Evolutionary conservation across 2,888 invertebrate species (phyloP).

Genomic region (Gastrophysa polygoni): DNA sequence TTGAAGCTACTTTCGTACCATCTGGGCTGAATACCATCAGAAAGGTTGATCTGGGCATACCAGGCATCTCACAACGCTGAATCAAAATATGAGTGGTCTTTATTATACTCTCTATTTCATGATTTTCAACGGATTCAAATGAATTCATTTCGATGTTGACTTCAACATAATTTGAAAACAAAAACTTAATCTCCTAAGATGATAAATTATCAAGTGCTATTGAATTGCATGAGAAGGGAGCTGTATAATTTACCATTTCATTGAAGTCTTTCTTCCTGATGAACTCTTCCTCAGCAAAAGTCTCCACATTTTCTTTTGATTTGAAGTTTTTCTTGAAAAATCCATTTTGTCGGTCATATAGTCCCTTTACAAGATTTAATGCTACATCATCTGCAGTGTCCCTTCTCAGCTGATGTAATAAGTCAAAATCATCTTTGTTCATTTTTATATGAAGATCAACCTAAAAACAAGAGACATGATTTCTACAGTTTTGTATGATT

Average conservation of each 20-base stretch:
- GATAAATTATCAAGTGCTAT: too few species aligned
- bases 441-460: conserved; percentile 24
- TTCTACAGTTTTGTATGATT: neutral
- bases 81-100: conserved; percentile 5
- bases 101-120: neutral
- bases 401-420: conserved; percentile 34
- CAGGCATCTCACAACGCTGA: conserved; percentile 69
- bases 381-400: conserved; percentile 31
- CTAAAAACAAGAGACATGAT: neutral
- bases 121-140: neutral
- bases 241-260: conserved; percentile 42
- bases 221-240: too few species aligned
- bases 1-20: conserved; percentile 83
- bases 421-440: conserved; percentile 42
- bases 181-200: too few species aligned
- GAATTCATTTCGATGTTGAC: too few species aligned
- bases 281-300: conserved; percentile 48
- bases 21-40: conserved; percentile 88
- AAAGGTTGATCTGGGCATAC: conserved; percentile 79
- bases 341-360: conserved; percentile 45
- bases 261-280: conserved; percentile 43
- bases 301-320: conserved; percentile 39
- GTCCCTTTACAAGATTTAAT: conserved; percentile 43
- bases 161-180: neutral
- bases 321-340: conserved; percentile 35